These are phyloP conservation scores for Pangasianodon gigas DNA, from an alignment of 2,113 vertebrate species.

Conservation along the genomic window DNA sequence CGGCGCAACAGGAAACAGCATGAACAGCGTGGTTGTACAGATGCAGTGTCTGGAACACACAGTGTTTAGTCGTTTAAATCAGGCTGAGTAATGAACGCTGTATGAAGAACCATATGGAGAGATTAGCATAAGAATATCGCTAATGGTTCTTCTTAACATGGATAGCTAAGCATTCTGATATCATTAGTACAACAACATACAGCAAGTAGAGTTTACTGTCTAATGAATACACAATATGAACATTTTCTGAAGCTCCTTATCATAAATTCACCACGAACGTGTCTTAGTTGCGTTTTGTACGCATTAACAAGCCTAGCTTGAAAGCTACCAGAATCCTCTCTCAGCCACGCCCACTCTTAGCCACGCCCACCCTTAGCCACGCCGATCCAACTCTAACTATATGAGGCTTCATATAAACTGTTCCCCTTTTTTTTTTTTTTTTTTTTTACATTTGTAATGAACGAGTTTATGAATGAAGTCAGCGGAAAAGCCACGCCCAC, in stretches of 20 bases:
- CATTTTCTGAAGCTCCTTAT: background rate
- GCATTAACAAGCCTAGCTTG: background rate
- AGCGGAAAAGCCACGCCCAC: background rate
- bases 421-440: background rate
- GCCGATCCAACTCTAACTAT: background rate
- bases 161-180: background rate
- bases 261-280: background rate
- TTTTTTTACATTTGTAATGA: background rate
- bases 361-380: background rate
- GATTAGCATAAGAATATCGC: background rate
- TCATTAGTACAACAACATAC: background rate
- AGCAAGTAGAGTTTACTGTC: background rate
- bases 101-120: constrained; percentile 3
- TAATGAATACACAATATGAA: background rate
- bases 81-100: constrained; percentile 8
- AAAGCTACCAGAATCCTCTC: background rate
- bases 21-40: constrained; percentile 5
- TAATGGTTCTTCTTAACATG: background rate
- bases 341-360: background rate
- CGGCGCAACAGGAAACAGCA: background rate
- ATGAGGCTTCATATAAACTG: background rate
- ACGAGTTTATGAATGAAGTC: background rate
- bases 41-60: background rate
- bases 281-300: background rate
- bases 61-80: constrained; percentile 8